Base-by-base conservation (phyloP, 2,888 invertebrate genomes). In the Sarcophaga rosellei region DNA sequence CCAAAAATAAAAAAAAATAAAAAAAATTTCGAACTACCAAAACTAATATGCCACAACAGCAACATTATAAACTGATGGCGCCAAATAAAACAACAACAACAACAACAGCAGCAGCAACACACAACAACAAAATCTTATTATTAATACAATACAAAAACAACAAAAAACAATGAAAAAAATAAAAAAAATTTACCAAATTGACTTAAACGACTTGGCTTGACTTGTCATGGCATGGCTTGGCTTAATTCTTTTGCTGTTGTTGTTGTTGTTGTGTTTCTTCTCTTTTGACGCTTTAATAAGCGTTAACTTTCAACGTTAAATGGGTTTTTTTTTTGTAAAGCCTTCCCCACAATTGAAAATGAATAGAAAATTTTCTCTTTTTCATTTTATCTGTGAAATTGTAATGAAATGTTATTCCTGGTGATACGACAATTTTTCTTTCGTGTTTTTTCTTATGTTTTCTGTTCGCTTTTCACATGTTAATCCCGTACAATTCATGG, bases 141-240 rank as follows among this genome's bases (percentile, higher is more conserved):
- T 65, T 57, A 25, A 8, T 61, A 25, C 66, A 35, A 35, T 62
- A 44, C 35, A 53, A 62, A 44, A 76, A 45, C 47, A 53, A 77
- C 21, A 44, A 61, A 61, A 23, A 35, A 35, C 5, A 35, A 35
- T 35, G n/a, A 35, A 47, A 20, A 72, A 17, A 62, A 23, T 59
- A 47, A 35, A 47, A 20, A 68, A 78, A 79, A 61, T 61, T 61
- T 35, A 53, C 62, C 68, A 84, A 84, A 86, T 86, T 86, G 81
- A 84, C 84, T 86, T 84, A 86, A 84, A 81, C 75, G 86, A 84
- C 84, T 75, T 86, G 59, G 76, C 74, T 85, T 85, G 77, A 81
- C 84, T 86, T 80, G 35, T 6, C 35, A 6, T 35, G 35, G 23
- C 63, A 83, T 80, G 68, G 44, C 23, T 47, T 53, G 12, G 12